Conservation (phyloP, 2,113 vertebrate species). For the Microcebus murinus region DNA sequence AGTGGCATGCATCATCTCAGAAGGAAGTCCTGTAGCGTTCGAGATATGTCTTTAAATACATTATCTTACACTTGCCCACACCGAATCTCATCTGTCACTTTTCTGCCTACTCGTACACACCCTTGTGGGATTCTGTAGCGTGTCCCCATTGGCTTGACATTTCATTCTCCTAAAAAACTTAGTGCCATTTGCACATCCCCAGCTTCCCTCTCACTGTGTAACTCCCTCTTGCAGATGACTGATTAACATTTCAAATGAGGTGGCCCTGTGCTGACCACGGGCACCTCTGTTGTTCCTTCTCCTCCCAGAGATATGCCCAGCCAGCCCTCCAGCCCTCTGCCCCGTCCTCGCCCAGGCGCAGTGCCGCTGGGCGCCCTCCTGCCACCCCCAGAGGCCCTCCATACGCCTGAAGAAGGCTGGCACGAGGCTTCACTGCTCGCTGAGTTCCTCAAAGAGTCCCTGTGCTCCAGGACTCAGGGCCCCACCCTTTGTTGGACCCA, state of each 20-base stretch:
- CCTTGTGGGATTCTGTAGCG: conserved; percentile 18
- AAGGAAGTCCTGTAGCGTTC: conserved; percentile 59
- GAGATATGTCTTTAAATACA: conserved; percentile 62
- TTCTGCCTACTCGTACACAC: conserved; percentile 50
- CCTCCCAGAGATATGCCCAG: neutral
- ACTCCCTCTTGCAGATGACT: conserved; percentile 5
- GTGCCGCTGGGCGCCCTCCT: neutral
- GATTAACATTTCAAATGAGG: neutral
- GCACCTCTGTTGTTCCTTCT: neutral
- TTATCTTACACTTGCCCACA: conserved; percentile 53
- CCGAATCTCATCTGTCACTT: conserved; percentile 52
- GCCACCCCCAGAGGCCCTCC: neutral
- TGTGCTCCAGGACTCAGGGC: neutral
- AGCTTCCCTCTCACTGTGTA: neutral
- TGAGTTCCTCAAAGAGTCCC: neutral
- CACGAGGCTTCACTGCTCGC: neutral
- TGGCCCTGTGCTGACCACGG: neutral
- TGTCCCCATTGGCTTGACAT: conserved; percentile 62
- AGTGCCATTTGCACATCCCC: conserved; percentile 49
- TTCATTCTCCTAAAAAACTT: conserved; percentile 36
- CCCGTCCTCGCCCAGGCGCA: neutral
- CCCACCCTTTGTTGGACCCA: too few relatives aligned
- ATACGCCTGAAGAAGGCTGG: neutral
- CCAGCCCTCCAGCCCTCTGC: neutral
- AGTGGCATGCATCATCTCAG: conserved; percentile 18